phyloP scores from a whole-genome alignment of 2,797 vertebrate species.

The Enteromius radiatus region DNA sequence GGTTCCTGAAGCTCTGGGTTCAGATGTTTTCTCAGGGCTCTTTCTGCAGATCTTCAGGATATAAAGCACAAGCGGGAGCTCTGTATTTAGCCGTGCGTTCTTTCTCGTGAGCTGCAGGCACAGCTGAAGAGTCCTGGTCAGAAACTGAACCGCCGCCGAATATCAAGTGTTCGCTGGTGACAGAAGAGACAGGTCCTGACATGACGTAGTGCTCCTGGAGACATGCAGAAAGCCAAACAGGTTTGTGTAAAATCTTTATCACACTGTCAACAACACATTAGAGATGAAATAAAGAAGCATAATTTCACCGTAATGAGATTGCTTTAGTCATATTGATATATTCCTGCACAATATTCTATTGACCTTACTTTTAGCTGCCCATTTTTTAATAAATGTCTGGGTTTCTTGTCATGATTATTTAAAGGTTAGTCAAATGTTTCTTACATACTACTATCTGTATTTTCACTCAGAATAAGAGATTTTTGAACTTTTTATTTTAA shows the following conservation, averaged over 20 bases:
- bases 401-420: background rate
- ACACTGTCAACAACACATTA: constrained; percentile 34
- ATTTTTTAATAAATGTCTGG: background rate
- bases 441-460: background rate
- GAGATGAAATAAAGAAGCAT: constrained; percentile 12
- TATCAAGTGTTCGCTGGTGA: background rate
- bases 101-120: background rate
- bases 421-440: background rate
- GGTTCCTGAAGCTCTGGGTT: constrained; percentile 48
- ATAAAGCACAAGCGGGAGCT: background rate
- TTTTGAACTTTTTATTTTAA: background rate
- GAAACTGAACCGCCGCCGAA: background rate
- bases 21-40: constrained; percentile 72
- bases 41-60: constrained; percentile 50
- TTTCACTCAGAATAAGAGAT: background rate
- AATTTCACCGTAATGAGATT: too few relatives aligned
- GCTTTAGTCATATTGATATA: background rate
- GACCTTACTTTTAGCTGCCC: too few relatives aligned
- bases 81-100: background rate
- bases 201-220: constrained; percentile 11
- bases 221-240: constrained; percentile 16
- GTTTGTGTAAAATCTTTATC: constrained; percentile 18
- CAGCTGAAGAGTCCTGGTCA: constrained; percentile 7
- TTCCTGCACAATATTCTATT: background rate
- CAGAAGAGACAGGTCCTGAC: constrained; percentile 22